A percentile compares a stretch with the other conserved stretches of the same genome.
phyloP scores from a whole-genome alignment of 1,140 invertebrate genomes.

The Caenorhabditis latens region DNA sequence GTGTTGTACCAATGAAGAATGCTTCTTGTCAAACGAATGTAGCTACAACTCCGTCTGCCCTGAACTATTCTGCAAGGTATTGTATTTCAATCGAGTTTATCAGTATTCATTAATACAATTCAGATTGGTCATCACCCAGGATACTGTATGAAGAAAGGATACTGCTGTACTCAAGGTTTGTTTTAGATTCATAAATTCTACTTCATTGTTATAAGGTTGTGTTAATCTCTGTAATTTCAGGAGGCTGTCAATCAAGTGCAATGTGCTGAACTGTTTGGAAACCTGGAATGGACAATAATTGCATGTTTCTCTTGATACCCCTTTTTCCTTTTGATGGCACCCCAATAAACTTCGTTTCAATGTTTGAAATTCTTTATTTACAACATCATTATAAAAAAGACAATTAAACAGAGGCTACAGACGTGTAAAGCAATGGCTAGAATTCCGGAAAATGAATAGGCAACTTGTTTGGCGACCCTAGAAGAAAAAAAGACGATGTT shows the following conservation, averaged over 20 bases:
- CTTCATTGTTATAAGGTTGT: too few relatives aligned
- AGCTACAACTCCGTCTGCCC: conserved; percentile 52
- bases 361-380: conserved; percentile 55
- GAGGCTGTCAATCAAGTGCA: conserved; percentile 45
- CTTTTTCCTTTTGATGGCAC: neutral
- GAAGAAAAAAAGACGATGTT: conserved; percentile 40
- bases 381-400: neutral
- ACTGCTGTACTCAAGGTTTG: conserved; percentile 67
- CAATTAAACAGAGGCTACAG: conserved; percentile 11
- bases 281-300: neutral
- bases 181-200: conserved; percentile 27
- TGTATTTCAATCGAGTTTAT: neutral
- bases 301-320: neutral
- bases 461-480: conserved; percentile 52
- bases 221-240: conserved; percentile 25
- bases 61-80: conserved; percentile 60
- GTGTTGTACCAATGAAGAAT: conserved; percentile 65
- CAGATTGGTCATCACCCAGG: conserved; percentile 54
- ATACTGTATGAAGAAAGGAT: conserved; percentile 61
- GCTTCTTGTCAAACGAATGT: conserved; percentile 59
- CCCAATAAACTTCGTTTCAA: neutral
- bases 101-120: neutral
- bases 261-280: conserved; percentile 28
- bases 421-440: conserved; percentile 54
- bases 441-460: conserved; percentile 48